These are phyloP conservation scores for Trichonephila clavipes DNA, from an alignment of 1,140 invertebrate species.

Conservation along the genomic window DNA sequence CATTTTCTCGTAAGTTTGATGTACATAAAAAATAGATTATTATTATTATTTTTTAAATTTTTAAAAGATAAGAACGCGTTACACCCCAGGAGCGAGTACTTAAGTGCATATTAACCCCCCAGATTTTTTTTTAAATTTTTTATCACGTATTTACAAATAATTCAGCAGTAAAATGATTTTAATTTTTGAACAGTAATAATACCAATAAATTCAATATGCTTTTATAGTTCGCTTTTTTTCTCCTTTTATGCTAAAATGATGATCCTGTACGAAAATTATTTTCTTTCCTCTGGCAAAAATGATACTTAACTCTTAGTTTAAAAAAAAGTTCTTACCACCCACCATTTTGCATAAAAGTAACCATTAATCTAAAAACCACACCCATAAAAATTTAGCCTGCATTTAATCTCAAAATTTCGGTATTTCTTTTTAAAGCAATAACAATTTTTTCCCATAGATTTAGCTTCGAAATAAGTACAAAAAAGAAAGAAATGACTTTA, in stretches of 20 bases:
- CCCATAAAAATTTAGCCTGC: conserved; percentile 18
- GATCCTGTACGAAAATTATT: neutral
- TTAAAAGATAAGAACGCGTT: too few species aligned
- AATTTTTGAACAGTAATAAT: too few species aligned
- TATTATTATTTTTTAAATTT: too few species aligned
- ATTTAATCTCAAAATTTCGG: conserved; percentile 10
- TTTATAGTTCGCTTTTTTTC: neutral
- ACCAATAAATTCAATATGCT: neutral
- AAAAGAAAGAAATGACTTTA: conserved; percentile 13
- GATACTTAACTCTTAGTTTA: neutral
- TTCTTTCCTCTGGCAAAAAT: neutral
- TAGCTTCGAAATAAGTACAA: neutral
- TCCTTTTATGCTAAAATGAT: neutral
- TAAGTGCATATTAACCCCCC: too few species aligned
- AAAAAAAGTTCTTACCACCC: neutral
- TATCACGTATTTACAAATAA: too few species aligned
- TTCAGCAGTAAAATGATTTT: too few species aligned
- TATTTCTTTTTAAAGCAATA: neutral
- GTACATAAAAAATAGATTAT: too few species aligned
- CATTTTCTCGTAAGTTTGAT: too few species aligned
- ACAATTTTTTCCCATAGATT: neutral
- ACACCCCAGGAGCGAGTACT: too few species aligned
- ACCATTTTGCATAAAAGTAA: conserved; percentile 5
- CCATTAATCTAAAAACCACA: conserved; percentile 34
- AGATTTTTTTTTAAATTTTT: too few species aligned